Evolutionary conservation across 2,797 vertebrate genomes (phyloP).

Genomic region (Denticeps clupeoides): DNA sequence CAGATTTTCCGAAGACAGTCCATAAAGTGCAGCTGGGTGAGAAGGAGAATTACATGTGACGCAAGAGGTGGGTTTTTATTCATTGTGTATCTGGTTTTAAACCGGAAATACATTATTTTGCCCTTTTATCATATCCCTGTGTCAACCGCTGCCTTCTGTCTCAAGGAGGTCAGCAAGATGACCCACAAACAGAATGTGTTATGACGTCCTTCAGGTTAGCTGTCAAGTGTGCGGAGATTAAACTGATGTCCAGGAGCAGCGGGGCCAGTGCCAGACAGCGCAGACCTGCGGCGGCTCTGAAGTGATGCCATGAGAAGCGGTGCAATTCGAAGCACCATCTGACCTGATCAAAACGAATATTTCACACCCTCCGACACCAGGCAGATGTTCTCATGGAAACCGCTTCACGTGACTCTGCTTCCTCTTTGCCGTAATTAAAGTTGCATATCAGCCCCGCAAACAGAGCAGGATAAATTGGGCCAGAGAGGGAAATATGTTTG

Average conservation of each 20-base stretch:
- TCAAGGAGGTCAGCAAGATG: slow-evolving; percentile 17
- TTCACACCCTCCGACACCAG: neutral
- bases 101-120: too few relatives aligned
- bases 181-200: slow-evolving; percentile 15
- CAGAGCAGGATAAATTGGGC: neutral
- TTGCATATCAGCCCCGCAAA: neutral
- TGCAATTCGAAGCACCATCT: slow-evolving; percentile 1
- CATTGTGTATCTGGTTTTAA: too few relatives aligned
- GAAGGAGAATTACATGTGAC: too few relatives aligned
- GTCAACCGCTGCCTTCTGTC: neutral
- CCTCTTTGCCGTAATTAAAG: slow-evolving; percentile 7
- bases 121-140: too few relatives aligned
- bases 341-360: slow-evolving; percentile 6
- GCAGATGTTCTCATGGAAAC: slow-evolving; percentile 2
- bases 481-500: neutral
- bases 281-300: slow-evolving; percentile 17
- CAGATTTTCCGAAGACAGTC: slow-evolving; percentile 14
- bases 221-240: slow-evolving; percentile 9
- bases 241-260: slow-evolving; percentile 12
- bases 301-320: slow-evolving; percentile 6
- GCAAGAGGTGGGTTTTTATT: too few relatives aligned
- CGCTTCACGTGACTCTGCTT: neutral
- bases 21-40: slow-evolving; percentile 21
- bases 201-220: slow-evolving; percentile 16
- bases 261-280: slow-evolving; percentile 9